Evolutionary conservation across 2,797 vertebrate species (phyloP).

Genomic region (Thamnophis elegans): DNA sequence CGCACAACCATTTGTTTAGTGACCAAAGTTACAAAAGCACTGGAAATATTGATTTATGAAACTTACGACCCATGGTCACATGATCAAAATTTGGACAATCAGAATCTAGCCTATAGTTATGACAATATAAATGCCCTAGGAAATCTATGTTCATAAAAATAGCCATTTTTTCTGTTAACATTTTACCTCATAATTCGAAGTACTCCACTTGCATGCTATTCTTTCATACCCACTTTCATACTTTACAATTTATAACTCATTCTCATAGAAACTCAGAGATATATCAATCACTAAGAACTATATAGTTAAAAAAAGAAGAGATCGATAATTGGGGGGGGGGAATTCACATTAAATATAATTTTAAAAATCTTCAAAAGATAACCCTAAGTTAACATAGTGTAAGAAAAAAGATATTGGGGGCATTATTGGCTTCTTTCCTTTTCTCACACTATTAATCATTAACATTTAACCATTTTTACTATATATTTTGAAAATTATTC

Average conservation of each 20-base stretch:
- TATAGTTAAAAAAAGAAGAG: background rate
- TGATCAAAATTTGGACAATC: background rate
- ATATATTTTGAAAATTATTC: background rate
- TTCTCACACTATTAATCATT: background rate
- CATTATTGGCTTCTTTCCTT: background rate
- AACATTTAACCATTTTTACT: background rate
- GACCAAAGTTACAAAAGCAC: background rate
- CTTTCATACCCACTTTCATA: background rate
- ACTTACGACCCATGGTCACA: background rate
- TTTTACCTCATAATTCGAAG: background rate
- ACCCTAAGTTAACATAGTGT: background rate
- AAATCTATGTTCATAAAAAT: background rate
- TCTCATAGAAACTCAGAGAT: background rate
- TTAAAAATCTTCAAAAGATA: background rate
- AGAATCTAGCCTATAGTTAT: background rate
- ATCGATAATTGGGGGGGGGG: rapidly evolving
- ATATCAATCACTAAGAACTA: background rate
- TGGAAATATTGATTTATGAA: background rate
- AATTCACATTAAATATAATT: background rate
- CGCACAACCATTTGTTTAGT: background rate
- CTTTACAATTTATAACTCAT: background rate
- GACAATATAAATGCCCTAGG: background rate
- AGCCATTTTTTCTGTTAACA: background rate
- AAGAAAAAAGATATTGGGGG: background rate
- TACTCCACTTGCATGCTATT: background rate